Conservation (phyloP, 1,140 invertebrate genomes). For the Euwallacea fornicatus region DNA sequence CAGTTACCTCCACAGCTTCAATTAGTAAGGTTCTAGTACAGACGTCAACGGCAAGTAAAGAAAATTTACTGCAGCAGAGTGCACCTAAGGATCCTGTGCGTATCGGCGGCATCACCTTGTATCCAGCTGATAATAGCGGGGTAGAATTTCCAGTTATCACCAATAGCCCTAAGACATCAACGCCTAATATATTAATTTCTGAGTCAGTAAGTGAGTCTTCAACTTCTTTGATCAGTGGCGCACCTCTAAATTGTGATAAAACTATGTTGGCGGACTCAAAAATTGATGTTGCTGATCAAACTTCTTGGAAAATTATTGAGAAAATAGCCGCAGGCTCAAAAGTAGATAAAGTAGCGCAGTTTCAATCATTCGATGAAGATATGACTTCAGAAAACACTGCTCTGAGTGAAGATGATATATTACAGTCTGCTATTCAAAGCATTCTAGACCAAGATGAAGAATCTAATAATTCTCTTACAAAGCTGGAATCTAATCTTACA, state of each 20-base stretch:
- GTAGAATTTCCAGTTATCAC: background rate
- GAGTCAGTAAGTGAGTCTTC: background rate
- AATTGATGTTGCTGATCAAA: background rate
- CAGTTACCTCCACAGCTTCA: conserved; percentile 19
- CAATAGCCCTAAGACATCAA: background rate
- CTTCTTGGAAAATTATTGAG: background rate
- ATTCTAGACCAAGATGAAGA: conserved; percentile 16
- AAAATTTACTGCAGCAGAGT: background rate
- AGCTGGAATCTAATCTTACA: background rate
- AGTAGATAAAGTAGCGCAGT: background rate
- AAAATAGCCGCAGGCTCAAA: background rate
- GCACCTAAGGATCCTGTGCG: conserved; percentile 3
- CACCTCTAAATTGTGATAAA: background rate
- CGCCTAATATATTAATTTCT: background rate
- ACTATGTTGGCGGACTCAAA: background rate
- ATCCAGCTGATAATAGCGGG: conserved; percentile 7
- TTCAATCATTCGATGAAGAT: conserved; percentile 1
- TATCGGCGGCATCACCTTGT: conserved; percentile 13
- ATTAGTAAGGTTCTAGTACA: conserved; percentile 18
- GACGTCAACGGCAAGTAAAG: conserved; percentile 11
- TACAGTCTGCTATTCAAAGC: conserved; percentile 22
- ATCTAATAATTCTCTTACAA: background rate
- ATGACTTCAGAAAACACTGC: background rate
- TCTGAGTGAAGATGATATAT: conserved; percentile 17
- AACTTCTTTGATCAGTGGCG: background rate